Conservation (phyloP, 2,113 vertebrate genomes). For the Hucho hucho region DNA sequence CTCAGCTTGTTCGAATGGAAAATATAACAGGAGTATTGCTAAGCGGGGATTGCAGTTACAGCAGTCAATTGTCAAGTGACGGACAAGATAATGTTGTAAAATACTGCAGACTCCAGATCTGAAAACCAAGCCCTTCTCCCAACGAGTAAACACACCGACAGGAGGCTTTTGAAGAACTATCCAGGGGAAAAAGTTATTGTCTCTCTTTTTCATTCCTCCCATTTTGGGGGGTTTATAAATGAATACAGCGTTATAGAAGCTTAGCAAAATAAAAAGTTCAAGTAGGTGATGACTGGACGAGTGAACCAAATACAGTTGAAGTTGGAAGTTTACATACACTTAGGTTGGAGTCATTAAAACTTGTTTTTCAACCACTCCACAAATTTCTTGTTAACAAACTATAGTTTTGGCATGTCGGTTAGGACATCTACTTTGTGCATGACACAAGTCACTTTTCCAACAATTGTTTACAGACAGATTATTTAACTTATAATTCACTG, state of each 20-base stretch:
- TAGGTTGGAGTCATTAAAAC: too few relatives aligned
- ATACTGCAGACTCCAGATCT: conserved; percentile 68
- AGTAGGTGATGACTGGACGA: conserved; percentile 29
- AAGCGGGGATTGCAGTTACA: conserved; percentile 78
- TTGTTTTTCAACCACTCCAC: too few relatives aligned
- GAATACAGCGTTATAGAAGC: conserved; percentile 31
- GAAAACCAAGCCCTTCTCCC: conserved; percentile 43
- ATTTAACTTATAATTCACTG: too few relatives aligned
- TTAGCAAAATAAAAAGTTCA: conserved; percentile 31
- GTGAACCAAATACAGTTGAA: conserved; percentile 11
- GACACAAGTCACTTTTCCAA: too few relatives aligned
- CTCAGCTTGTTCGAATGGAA: conserved; percentile 90
- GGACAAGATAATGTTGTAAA: conserved; percentile 87
- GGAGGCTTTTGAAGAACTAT: conserved; percentile 64
- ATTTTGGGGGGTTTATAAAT: conserved; percentile 57
- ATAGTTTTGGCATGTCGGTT: too few relatives aligned
- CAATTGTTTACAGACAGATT: too few relatives aligned
- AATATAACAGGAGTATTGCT: conserved; percentile 96
- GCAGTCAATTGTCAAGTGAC: conserved; percentile 91
- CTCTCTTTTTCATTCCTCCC: conserved; percentile 8
- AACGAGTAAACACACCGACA: conserved; percentile 68
- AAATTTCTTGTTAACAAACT: too few relatives aligned
- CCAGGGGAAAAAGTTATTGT: conserved; percentile 19
- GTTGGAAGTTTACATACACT: too few relatives aligned
- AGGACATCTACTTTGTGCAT: too few relatives aligned